Conservation (phyloP, 2,888 invertebrate genomes). For the Pachycephus smyrnensis region DNA sequence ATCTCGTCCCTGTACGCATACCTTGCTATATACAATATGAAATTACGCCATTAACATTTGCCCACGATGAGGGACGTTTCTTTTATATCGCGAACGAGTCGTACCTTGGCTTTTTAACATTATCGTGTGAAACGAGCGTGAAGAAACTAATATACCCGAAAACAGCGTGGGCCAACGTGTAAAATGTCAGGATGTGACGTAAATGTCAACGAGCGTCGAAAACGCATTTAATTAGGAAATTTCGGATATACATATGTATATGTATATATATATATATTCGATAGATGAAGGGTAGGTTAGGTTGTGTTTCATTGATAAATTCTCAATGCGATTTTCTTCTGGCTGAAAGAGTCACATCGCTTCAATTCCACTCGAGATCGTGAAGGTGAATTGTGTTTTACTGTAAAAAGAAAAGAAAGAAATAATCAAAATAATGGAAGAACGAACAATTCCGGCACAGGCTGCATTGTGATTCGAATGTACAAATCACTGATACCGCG, state of each 20-base stretch:
- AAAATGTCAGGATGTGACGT: background rate
- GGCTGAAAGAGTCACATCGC: background rate
- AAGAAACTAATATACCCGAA: background rate
- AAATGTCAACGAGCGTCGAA: background rate
- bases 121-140: background rate
- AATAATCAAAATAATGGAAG: background rate
- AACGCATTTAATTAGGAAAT: background rate
- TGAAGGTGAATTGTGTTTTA: background rate
- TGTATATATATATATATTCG: too few species aligned
- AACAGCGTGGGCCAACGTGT: background rate
- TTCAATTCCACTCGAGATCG: background rate
- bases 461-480: background rate
- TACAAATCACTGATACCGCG: slow-evolving; percentile 4
- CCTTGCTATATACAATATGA: background rate
- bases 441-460: background rate
- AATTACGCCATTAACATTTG: background rate
- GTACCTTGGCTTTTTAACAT: background rate
- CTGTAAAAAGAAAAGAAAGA: background rate
- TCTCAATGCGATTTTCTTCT: background rate
- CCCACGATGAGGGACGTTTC: background rate
- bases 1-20: background rate
- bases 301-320: background rate
- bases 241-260: background rate
- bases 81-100: background rate
- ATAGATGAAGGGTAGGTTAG: background rate